A percentile compares a stretch with the other conserved stretches of the same genome.
These are phyloP conservation scores for Strigamia maritima DNA, from an alignment of 2,888 invertebrate species.

Conservation along the genomic window DNA sequence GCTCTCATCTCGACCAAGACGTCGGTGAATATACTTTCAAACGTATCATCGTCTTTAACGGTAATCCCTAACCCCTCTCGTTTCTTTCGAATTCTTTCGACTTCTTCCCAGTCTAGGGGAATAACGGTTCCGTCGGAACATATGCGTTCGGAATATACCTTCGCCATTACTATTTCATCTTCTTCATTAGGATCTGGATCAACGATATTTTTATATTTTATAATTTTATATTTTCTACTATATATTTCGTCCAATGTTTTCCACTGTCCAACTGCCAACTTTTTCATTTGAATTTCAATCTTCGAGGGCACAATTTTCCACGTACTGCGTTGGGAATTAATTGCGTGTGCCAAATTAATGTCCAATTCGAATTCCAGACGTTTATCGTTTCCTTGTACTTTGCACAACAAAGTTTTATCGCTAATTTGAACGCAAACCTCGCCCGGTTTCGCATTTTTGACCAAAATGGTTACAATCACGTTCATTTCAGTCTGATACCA, in stretches of 20 bases:
- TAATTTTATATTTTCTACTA: no score
- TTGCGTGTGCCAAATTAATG: not conserved
- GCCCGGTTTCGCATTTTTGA: not conserved
- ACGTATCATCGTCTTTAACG: no score
- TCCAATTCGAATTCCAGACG: not conserved
- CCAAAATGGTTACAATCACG: not conserved
- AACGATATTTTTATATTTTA: no score
- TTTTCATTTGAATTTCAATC: not conserved
- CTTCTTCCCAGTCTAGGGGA: no score
- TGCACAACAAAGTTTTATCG: not conserved
- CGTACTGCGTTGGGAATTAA: not conserved
- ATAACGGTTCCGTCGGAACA: no score
- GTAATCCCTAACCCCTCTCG: no score
- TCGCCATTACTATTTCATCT: no score
- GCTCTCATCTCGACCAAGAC: no score
- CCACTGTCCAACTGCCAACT: not conserved
- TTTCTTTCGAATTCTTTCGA: no score
- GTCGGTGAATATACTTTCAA: no score
- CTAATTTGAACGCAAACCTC: not conserved
- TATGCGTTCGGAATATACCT: no score
- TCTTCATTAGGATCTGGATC: no score
- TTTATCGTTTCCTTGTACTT: not conserved
- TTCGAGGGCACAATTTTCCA: not conserved
- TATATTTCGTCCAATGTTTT: not conserved
- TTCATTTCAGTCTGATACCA: not conserved